Evolutionary conservation across 2,888 invertebrate genomes (phyloP).

Genomic region (Polietes domitor): DNA sequence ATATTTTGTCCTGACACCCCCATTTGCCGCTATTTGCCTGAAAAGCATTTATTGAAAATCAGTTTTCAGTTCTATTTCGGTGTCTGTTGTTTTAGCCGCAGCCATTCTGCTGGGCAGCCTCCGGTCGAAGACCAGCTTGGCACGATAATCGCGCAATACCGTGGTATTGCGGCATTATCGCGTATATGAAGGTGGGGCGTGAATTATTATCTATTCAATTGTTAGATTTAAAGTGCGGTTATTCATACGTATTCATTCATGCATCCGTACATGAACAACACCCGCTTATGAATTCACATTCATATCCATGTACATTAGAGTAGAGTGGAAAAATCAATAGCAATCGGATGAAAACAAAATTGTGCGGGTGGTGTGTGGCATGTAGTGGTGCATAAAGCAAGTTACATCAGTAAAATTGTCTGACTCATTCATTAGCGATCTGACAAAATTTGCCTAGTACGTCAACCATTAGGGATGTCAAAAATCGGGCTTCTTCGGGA

Average conservation of each 20-base stretch:
- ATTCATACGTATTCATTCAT: conserved; percentile 44
- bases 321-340: not conserved
- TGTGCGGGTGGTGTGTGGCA: no score
- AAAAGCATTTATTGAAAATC: conserved; percentile 42
- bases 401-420: no score
- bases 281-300: conserved; percentile 4
- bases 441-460: no score
- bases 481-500: no score
- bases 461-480: no score
- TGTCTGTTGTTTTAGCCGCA: conserved; percentile 49
- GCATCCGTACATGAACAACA: conserved; percentile 16
- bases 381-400: no score
- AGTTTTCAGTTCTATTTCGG: conserved; percentile 66
- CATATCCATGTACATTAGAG: conserved; percentile 14
- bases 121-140: conserved; percentile 1
- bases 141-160: conserved; percentile 9
- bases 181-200: conserved; percentile 75
- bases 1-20: conserved; percentile 8
- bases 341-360: no score
- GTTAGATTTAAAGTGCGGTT: conserved; percentile 71
- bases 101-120: conserved; percentile 37
- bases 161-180: conserved; percentile 59
- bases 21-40: conserved; percentile 43
- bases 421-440: no score
- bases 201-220: conserved; percentile 80